Evolutionary conservation across 1,140 invertebrate species (phyloP).

Genomic region (Samia ricini): DNA sequence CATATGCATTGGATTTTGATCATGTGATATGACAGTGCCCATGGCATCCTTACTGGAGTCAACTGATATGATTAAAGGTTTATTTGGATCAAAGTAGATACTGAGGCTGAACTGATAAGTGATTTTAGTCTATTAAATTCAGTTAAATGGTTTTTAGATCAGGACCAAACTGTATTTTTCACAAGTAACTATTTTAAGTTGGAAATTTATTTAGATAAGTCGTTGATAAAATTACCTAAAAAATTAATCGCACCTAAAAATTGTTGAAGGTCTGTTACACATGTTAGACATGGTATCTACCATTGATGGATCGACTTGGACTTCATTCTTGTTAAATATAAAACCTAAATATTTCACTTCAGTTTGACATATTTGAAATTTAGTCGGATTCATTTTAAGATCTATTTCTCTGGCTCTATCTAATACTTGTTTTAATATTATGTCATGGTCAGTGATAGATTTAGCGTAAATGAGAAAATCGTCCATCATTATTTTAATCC

Average conservation of each 20-base stretch:
- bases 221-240: constrained; percentile 10
- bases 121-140: constrained; percentile 36
- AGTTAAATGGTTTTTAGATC: constrained; percentile 5
- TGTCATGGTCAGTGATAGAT: background rate
- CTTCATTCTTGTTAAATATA: no score
- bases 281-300: background rate
- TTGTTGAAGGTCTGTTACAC: constrained; percentile 13
- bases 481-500: no score
- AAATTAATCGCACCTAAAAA: constrained; percentile 15
- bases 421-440: no score
- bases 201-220: constrained; percentile 25
- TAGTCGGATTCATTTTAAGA: background rate
- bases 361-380: no score
- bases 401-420: no score
- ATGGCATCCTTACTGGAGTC: no score
- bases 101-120: constrained; percentile 28
- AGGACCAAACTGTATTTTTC: no score
- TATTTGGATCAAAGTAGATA: constrained; percentile 13
- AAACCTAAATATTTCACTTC: constrained; percentile 33
- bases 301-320: no score
- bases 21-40: no score
- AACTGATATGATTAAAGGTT: no score
- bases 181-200: no score
- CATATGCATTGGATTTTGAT: constrained; percentile 54
- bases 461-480: no score